Evolutionary conservation across 2,113 vertebrate genomes (phyloP).

Genomic region (Plecotus auritus): DNA sequence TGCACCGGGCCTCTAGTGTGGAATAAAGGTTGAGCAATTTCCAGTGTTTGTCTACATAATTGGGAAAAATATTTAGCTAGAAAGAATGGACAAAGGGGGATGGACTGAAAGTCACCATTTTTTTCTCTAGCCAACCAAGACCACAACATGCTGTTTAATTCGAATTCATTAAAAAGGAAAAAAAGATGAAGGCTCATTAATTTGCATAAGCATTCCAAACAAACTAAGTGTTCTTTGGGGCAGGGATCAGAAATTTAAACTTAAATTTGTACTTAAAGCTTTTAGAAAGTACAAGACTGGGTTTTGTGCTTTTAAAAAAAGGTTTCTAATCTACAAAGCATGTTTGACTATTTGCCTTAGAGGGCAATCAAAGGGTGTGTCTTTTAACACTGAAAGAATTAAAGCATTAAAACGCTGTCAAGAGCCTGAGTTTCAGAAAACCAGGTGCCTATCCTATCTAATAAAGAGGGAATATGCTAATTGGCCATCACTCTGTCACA

Average conservation of each 20-base stretch:
- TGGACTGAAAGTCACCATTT: background rate
- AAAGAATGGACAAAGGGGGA: background rate
- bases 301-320: background rate
- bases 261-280: background rate
- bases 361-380: background rate
- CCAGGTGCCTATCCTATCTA: background rate
- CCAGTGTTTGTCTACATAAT: background rate
- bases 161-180: background rate
- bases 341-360: background rate
- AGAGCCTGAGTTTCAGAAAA: background rate
- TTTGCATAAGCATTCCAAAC: background rate
- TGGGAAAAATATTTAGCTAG: background rate
- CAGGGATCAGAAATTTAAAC: conserved; percentile 17
- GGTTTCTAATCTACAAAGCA: conserved; percentile 2
- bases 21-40: background rate
- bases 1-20: background rate
- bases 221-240: background rate
- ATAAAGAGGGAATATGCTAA: too few relatives aligned
- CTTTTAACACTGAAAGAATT: background rate
- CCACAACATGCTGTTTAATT: background rate
- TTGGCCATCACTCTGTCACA: too few relatives aligned
- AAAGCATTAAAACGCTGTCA: background rate
- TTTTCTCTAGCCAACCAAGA: background rate
- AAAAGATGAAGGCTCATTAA: background rate
- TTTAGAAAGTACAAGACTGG: background rate